Percentiles rank a stretch among this genome's conserved stretches.
These are phyloP conservation scores for Melanotaenia duboulayi DNA, from an alignment of 2,113 vertebrate species.

Conservation along the genomic window DNA sequence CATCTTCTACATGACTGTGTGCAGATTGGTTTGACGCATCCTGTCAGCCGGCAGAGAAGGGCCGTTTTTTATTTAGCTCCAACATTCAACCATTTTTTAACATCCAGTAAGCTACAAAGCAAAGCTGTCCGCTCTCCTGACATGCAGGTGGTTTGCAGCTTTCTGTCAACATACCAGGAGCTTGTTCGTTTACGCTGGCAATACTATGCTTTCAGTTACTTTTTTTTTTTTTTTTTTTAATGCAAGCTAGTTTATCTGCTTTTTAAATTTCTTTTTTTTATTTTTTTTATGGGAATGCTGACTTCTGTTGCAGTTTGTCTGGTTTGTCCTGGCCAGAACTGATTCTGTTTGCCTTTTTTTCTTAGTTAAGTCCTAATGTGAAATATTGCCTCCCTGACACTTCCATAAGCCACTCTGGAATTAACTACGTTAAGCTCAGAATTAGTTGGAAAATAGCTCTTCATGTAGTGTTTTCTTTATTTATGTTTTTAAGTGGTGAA, in stretches of 20 bases:
- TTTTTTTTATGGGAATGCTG: not conserved
- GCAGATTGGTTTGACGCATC: not conserved
- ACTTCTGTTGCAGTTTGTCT: not conserved
- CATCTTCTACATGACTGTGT: not conserved
- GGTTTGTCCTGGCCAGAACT: not conserved
- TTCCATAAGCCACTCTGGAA: not conserved
- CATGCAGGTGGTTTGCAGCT: not conserved
- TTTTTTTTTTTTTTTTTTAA: not conserved
- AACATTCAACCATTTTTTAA: not conserved
- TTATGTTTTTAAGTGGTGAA: not conserved
- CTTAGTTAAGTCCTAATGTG: conserved; percentile 1
- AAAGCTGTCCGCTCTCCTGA: not conserved
- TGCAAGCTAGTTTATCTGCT: not conserved
- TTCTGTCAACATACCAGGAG: not conserved
- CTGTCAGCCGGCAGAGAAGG: too few species aligned
- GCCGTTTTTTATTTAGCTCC: conserved; percentile 1
- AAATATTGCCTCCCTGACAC: not conserved
- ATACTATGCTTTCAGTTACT: too few species aligned
- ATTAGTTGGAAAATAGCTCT: not conserved
- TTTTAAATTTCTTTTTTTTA: not conserved
- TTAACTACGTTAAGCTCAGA: not conserved
- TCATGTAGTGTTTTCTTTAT: not conserved
- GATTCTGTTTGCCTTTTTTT: not conserved
- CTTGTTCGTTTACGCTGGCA: not conserved
- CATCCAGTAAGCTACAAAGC: conserved; percentile 2